Evolutionary conservation across 2,888 invertebrate species (phyloP), one percentile per base, ranked within the genome.

Genomic region (Trachelus iudaicus): DNA sequence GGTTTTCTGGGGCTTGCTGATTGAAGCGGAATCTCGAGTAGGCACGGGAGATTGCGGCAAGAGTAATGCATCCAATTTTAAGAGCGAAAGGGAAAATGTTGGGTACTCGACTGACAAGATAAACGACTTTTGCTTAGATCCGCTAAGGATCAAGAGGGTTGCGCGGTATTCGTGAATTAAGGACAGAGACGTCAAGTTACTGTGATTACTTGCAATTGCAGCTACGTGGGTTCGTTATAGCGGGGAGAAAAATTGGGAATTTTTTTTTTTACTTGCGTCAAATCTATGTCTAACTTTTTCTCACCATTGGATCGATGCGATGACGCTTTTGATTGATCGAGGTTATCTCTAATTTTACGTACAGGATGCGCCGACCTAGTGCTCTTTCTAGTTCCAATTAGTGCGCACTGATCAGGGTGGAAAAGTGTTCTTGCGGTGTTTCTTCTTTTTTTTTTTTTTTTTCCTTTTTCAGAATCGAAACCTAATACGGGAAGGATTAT

Each of bases 11-110:
- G 69, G 68, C 69, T 34, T 69, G 68, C 76, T 77, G 73, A 73
- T 73, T 30, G 69, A 73, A 77, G 74, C 80, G 73, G 76, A 81
- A 75, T 76, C 77, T 79, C 69, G 35, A 76, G 73, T 69, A 69
- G 76, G 75, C 78, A 37, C 76, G 69, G 73, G 71, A 76, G 76
- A 78, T 69, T 37, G 69, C 31, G 37, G 77, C 35, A 34, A 33
- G 30, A 37, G 37, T 76, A 76, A 69, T 76, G 76, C 69, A 76
- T 69, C 76, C 73, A 76, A 76, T 76, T 76, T 69, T 40, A 35
- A 12, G 76, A 69, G 35, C 73, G 33, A 71, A 69, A 76, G 23
- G 76, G 33, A 30, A 76, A 71, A 37, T 69, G 33, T 33, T 31
- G 35, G 23, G 69, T 33, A 35, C 56, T n/a, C 76, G 31, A 23